Evolutionary conservation across 2,113 vertebrate species (phyloP), one percentile per base, ranked within the genome.

Genomic region (Chroicocephalus ridibundus): DNA sequence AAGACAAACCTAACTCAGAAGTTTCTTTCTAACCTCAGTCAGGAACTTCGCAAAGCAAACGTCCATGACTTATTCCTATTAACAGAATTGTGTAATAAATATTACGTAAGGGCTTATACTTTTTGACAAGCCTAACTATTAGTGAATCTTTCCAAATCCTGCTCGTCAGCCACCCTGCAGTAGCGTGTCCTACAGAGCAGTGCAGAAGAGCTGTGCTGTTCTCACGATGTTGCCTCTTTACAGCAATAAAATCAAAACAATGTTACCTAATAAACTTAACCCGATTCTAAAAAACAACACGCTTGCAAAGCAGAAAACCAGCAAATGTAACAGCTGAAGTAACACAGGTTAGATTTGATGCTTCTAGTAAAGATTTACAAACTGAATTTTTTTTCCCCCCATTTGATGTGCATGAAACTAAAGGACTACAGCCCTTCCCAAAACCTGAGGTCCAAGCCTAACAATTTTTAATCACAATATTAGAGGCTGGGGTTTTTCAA

Each of bases 181-280:
- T 0, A 26, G 27, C 1, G 2, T 3, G 38, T 14, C 46, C 2
- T 10, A n/a, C 26, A 4, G 0, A 32, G 19, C 27, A 27, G 32
- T 0, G 10, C 47, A 24, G 12, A 44, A 11, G 10, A 9, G 24
- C 5, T 8, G 11, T 4, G 57, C 1, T 40, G 16, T 5, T 66
- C 31, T 42, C 77, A 61, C 61, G 49, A 2, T 1, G 4, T 21
- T 29, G 57, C 19, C 55, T 46, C 78, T 32, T 29, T 0, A 14
- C 2, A 12, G 71, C 13, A 40, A 46, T 11, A 34, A 88, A 88
- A 31, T 11, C 85, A 42, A 55, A 90, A 26, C 71, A 57, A 32
- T 10, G 22, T 32, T 15, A 49, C 87, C 78, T 25, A 61, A 87
- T 12, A 19, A 85, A 55, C 47, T 11, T 25, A 10, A 46, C 17